Conservation (phyloP, 1,140 invertebrate species). For the Leptoteleia sp. region DNA sequence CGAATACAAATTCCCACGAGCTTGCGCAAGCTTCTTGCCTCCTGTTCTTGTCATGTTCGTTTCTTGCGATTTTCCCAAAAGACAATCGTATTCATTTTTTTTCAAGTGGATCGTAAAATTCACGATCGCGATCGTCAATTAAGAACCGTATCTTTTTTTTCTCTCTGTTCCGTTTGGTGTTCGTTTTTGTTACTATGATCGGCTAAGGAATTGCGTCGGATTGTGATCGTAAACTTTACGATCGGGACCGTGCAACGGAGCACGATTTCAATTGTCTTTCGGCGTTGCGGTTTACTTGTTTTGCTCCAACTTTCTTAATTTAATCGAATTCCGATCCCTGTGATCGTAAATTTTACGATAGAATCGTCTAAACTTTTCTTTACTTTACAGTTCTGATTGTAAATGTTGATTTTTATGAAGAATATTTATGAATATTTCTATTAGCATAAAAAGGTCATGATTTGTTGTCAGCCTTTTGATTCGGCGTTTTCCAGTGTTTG, state of each 20-base stretch:
- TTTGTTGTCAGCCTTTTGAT: no score
- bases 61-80: slow-evolving; percentile 16
- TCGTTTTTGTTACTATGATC: neutral
- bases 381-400: no score
- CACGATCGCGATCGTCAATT: slow-evolving; percentile 10
- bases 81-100: neutral
- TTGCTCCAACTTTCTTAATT: no score
- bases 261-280: neutral
- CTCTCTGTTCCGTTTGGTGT: neutral
- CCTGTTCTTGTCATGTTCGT: slow-evolving; percentile 46
- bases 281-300: neutral
- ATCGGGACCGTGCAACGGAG: neutral
- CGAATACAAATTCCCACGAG: slow-evolving; percentile 55
- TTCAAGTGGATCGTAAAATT: slow-evolving; percentile 27
- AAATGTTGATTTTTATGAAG: no score
- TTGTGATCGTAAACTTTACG: slow-evolving; percentile 18
- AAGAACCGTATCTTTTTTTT: neutral
- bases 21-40: slow-evolving; percentile 45
- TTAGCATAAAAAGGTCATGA: no score
- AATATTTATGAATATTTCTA: no score
- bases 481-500: no score
- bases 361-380: neutral
- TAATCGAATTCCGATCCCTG: no score
- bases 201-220: neutral
- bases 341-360: slow-evolving; percentile 11